Evolutionary conservation across 1,140 invertebrate genomes (phyloP), one percentile per base, ranked within the genome.

Genomic region (Ectropis grisescens): DNA sequence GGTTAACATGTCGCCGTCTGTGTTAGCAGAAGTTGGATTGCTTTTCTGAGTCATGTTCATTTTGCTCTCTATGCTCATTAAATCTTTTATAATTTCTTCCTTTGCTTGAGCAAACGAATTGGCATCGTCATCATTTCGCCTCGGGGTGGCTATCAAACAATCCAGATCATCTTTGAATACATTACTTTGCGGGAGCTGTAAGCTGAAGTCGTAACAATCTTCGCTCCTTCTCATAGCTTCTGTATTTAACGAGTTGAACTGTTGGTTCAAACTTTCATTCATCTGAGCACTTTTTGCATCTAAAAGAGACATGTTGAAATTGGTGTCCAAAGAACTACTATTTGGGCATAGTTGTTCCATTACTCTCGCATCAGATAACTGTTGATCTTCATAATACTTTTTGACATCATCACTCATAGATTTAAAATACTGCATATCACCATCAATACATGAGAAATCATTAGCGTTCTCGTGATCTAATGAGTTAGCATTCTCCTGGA

Each of bases 381-480:
- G 72, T 37, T 74, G 67, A 13, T 72, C 69, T 38, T 79, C 59
- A 29, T 81, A 81, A 60, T 66, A 81, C 41, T 81, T 75, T 38
- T 76, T 78, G 1, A 81, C 71, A 24, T 81, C 76, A 11, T 81
- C 76, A 25, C 67, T 78, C 64, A 81, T 70, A 29, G 74, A 70
- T 47, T 81, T 78, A 39, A 78, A 76, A 27, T 74, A 81, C 30
- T 80, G 71, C 69, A 78, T 69, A 28, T 81, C 76, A 13, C 59
- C 72, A 34, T 78, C 76, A 11, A 81, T 79, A 29, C 72, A 66
- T 6, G 75, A 68, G 35, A 81, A 76, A 36, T 81, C 72, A 32
- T 68, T 52, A 15, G 59, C 32, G 31, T 57, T 69, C 6, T 61
- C 61, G 29, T 58, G 50, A 36, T 71, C 68, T 10, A 76, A 53